These are phyloP conservation scores for Metaphire vulgaris DNA, from an alignment of 1,140 invertebrate genomes.

Conservation along the genomic window DNA sequence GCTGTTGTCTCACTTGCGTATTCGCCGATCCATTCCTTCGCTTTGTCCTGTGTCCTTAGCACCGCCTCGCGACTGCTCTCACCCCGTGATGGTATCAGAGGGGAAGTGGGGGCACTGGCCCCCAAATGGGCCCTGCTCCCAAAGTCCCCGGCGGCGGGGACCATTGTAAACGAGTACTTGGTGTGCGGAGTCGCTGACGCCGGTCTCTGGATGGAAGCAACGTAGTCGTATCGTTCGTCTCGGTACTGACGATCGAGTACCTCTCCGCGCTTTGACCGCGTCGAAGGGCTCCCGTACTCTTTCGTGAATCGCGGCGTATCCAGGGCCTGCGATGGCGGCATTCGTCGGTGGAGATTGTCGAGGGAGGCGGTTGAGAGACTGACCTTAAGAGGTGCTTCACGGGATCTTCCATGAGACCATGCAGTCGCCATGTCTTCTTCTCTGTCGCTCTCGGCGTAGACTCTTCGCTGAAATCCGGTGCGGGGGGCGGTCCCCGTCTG, in stretches of 20 bases:
- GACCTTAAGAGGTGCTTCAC: background rate
- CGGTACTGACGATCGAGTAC: background rate
- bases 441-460: conserved; percentile 16
- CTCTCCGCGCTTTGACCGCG: background rate
- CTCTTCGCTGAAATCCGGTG: background rate
- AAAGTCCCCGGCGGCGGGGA: background rate
- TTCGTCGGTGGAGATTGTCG: background rate
- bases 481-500: background rate
- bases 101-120: conserved; percentile 22
- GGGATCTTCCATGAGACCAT: background rate
- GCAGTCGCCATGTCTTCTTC: conserved; percentile 15
- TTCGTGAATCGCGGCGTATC: background rate
- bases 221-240: background rate
- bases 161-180: conserved; percentile 4
- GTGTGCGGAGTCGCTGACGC: background rate
- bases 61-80: conserved; percentile 11
- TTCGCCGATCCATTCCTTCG: background rate
- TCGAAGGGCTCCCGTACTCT: background rate
- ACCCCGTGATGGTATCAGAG: conserved; percentile 24
- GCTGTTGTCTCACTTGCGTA: background rate
- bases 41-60: background rate
- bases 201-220: conserved; percentile 2
- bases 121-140: background rate
- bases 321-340: background rate
- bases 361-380: background rate